Evolutionary conservation across 2,888 invertebrate species (phyloP).

Genomic region (Caenorhabditis angaria): DNA sequence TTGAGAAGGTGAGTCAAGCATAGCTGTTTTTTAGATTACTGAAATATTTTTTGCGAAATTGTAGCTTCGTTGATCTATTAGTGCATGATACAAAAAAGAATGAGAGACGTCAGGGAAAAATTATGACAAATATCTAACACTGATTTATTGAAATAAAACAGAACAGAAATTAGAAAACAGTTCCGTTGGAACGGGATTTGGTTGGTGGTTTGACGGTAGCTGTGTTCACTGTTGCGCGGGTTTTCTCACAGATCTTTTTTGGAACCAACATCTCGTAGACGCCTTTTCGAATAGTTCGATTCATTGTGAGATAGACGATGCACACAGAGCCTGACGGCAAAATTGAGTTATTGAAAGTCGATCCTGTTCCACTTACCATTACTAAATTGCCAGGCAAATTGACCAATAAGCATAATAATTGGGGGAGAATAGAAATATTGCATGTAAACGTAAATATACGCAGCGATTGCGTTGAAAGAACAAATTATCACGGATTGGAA

Average conservation of each 20-base stretch:
- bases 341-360: too few species aligned
- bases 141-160: too few species aligned
- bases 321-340: constrained; percentile 22
- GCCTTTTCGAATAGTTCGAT: constrained; percentile 24
- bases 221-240: too few species aligned
- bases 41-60: too few species aligned
- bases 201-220: not conserved
- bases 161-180: too few species aligned
- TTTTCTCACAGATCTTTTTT: not conserved
- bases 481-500: constrained; percentile 24
- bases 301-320: constrained; percentile 33
- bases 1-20: too few species aligned
- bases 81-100: too few species aligned
- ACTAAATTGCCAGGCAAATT: constrained; percentile 49
- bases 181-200: too few species aligned
- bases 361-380: constrained; percentile 45
- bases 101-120: too few species aligned
- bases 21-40: too few species aligned
- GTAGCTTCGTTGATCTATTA: too few species aligned
- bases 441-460: constrained; percentile 55
- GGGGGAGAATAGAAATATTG: constrained; percentile 47
- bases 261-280: constrained; percentile 13
- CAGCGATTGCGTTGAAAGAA: constrained; percentile 43
- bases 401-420: constrained; percentile 38
- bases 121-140: too few species aligned